Evolutionary conservation across 2,888 invertebrate genomes (phyloP).

Genomic region (Tortricodes alternella): DNA sequence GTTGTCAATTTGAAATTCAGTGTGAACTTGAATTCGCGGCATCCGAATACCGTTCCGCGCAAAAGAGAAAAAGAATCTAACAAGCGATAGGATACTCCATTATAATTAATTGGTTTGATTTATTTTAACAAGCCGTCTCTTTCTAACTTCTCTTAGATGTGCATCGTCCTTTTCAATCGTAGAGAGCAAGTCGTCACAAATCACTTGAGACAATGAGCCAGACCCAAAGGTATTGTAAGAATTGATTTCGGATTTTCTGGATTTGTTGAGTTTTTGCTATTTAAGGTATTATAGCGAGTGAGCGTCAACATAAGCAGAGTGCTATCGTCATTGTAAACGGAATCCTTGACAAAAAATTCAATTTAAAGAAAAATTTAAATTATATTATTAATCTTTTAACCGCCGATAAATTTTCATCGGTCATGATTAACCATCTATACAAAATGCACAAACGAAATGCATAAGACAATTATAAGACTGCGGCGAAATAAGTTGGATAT

Average conservation of each 20-base stretch:
- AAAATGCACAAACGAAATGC: too few species aligned
- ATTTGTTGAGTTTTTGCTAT: conserved; percentile 30
- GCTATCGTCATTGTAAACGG: too few species aligned
- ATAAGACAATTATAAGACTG: too few species aligned
- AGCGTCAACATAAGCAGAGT: background rate
- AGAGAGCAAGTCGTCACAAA: conserved; percentile 56
- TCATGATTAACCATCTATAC: too few species aligned
- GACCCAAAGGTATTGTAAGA: conserved; percentile 44
- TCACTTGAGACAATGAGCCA: conserved; percentile 70
- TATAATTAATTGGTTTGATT: conserved; percentile 64
- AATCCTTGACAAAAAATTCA: too few species aligned
- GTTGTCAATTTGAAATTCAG: conserved; percentile 65
- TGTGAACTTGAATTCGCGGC: conserved; percentile 62
- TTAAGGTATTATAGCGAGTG: too few species aligned
- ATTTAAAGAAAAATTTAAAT: too few species aligned
- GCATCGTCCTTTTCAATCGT: conserved; percentile 44
- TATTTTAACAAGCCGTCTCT: conserved; percentile 42
- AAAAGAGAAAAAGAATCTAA: conserved; percentile 61
- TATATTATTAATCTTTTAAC: too few species aligned
- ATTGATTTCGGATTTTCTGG: conserved; percentile 34
- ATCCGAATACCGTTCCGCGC: conserved; percentile 53
- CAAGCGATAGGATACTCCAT: conserved; percentile 60
- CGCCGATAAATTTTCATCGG: too few species aligned
- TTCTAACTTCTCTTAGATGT: conserved; percentile 34
- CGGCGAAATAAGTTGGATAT: too few species aligned